Conservation (phyloP, 2,113 vertebrate species). For the Corythoichthys intestinalis region DNA sequence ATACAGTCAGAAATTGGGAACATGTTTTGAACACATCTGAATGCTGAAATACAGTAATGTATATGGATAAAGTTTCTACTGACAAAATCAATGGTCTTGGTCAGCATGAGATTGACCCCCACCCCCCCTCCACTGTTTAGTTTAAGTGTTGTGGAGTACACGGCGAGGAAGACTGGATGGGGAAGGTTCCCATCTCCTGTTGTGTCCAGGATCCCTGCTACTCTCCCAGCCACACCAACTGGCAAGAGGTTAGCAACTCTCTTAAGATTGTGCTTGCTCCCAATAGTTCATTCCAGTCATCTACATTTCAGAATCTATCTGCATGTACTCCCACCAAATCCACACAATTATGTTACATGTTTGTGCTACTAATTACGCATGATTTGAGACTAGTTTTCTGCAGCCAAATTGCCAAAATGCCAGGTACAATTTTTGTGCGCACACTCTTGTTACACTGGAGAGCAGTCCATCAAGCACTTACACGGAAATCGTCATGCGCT, state of each 20-base stretch:
- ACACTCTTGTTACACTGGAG: too few relatives aligned
- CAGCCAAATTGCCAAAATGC: too few relatives aligned
- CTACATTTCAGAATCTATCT: too few relatives aligned
- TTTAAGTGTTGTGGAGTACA: slow-evolving; percentile 66
- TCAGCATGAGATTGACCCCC: background rate
- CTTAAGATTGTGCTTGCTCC: background rate
- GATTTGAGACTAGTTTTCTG: too few relatives aligned
- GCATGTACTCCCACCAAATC: too few relatives aligned
- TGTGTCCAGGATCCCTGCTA: slow-evolving; percentile 44
- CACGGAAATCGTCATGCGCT: too few relatives aligned
- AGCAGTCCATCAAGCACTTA: too few relatives aligned
- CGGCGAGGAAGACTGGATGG: slow-evolving; percentile 55
- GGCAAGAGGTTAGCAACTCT: slow-evolving; percentile 48
- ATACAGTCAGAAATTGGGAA: background rate
- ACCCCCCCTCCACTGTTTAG: slow-evolving; percentile 30
- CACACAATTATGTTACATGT: too few relatives aligned
- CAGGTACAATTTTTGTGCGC: too few relatives aligned
- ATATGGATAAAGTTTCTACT: background rate
- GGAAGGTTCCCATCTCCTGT: slow-evolving; percentile 52
- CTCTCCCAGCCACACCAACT: slow-evolving; percentile 9
- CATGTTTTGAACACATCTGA: background rate
- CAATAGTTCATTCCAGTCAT: background rate
- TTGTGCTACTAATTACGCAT: too few relatives aligned
- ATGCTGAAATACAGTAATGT: background rate
- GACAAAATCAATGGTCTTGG: background rate